phyloP scores from a whole-genome alignment of 2,113 vertebrate species.

The Hippopotamus amphibius region DNA sequence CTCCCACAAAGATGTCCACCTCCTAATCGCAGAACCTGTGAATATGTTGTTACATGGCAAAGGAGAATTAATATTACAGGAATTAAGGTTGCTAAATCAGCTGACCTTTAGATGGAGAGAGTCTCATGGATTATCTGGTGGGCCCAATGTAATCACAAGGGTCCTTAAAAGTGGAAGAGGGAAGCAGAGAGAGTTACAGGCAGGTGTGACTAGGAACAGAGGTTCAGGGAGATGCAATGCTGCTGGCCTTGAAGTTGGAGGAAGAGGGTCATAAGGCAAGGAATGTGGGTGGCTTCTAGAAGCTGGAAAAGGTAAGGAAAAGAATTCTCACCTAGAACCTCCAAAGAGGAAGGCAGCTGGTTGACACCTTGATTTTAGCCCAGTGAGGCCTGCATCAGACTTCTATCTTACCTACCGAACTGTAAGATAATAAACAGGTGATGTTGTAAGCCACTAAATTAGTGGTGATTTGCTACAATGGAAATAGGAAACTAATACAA shows the following conservation, averaged over 20 bases:
- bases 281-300: neutral
- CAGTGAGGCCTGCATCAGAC: neutral
- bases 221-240: neutral
- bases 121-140: neutral
- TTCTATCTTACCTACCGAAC: neutral
- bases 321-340: neutral
- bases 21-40: neutral
- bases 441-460: neutral
- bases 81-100: neutral
- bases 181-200: neutral
- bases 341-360: neutral
- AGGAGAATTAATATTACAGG: slow-evolving; percentile 14
- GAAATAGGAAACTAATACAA: slow-evolving; percentile 32
- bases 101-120: neutral
- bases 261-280: neutral
- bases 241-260: neutral
- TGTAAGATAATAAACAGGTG: neutral
- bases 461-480: neutral
- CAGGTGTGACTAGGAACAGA: slow-evolving; percentile 1
- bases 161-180: neutral
- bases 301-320: neutral
- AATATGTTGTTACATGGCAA: slow-evolving; percentile 38
- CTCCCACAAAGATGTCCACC: neutral
- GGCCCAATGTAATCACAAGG: neutral
- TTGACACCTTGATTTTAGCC: neutral